phyloP scores from a whole-genome alignment of 2,113 vertebrate genomes.

The Tauraco erythrolophus region DNA sequence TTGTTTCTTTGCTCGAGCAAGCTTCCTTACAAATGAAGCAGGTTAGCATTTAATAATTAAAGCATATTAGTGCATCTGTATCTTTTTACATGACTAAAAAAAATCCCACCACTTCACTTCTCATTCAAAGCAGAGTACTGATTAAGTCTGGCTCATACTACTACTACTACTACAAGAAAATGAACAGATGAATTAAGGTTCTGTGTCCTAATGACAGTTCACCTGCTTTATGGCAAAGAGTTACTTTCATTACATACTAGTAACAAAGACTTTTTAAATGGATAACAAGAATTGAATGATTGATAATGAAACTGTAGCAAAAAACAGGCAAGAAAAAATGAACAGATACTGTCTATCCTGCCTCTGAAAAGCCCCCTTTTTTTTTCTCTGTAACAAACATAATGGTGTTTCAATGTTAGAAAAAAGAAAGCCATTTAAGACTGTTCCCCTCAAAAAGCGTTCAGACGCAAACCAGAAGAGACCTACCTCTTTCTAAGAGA shows the following conservation, averaged over 20 bases:
- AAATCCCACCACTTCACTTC: not conserved
- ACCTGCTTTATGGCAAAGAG: not conserved
- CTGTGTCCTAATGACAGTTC: not conserved
- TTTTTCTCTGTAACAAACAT: not conserved
- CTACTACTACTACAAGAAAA: not conserved
- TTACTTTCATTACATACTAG: not conserved
- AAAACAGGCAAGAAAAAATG: not conserved
- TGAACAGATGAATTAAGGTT: not conserved
- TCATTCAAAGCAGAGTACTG: not conserved
- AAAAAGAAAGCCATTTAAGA: not conserved
- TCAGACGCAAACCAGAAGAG: not conserved
- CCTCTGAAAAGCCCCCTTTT: not conserved
- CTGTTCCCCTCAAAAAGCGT: not conserved
- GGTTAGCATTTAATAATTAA: not conserved
- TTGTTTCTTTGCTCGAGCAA: not conserved
- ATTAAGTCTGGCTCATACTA: not conserved
- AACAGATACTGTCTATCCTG: not conserved
- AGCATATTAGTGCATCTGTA: not conserved
- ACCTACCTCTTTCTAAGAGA: not conserved
- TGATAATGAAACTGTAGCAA: not conserved
- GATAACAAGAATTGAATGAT: rapidly evolving
- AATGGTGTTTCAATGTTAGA: rapidly evolving
- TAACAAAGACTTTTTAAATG: not conserved
- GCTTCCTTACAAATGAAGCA: not conserved
- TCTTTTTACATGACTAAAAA: not conserved